Evolutionary conservation across 1,140 invertebrate species (phyloP), one percentile per base, ranked within the genome.

Genomic region (Hypsibius dujardini): DNA sequence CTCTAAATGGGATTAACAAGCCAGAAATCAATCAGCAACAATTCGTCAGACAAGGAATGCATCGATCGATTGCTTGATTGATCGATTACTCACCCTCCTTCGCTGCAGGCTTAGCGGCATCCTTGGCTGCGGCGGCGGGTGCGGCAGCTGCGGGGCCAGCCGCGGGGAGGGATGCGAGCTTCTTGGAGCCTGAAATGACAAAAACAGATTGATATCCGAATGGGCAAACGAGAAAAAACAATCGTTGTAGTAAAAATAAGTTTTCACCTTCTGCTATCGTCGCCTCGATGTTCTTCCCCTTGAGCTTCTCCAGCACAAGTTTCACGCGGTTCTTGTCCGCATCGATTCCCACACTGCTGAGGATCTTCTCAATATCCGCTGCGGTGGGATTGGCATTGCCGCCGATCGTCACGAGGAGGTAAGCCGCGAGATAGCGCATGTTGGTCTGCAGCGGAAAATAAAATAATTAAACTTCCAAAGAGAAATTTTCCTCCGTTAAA

Each of bases 391-490:
- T 80, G 69, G 85, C 82, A 79, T 93, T 93, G 74, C 92, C 92
- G 72, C 90, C 90, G 73, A 96, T 84, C 78, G 87, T 86, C 80
- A 90, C 90, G 78, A 98, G 85, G 78, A 96, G 82, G 82, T 97
- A 97, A 84, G 93, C 93, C 85, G 92, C 92, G 85, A 97, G 91
- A 92, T 98, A 97, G 93, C 93, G 92, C 94, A 98, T 97, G 85
- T 87, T 91, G 78, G 74, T 79, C 76, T 74, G 47, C 62, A 59
- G 46, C 14, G 70, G 28, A 7, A 70, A 70, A 46, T 56, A 71
- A 70, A 71, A 59, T 28, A 46, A 70, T 42, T 46, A 12, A 70
- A 28, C 50, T 28, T 70, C 15, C 46, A n/a, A 2, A 70, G 50
- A 56, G 50, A 56, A 56, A 7, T 56, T 7, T n/a, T n/a, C n/a